phyloP scores from a whole-genome alignment of 2,797 vertebrate species.

The Characodon lateralis region DNA sequence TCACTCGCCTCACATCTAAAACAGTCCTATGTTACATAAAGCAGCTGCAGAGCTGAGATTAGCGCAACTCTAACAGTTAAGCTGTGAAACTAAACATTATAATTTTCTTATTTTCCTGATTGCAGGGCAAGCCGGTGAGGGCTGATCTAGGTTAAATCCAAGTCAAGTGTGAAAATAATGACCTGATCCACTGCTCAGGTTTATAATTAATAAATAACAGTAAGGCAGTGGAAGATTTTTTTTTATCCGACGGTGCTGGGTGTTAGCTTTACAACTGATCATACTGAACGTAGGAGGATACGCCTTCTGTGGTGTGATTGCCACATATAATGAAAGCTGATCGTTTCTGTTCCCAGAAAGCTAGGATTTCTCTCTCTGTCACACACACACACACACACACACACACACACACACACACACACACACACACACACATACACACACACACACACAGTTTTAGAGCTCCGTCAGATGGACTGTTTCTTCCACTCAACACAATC shows the following conservation, averaged over 20 bases:
- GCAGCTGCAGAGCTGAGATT: constrained; percentile 13
- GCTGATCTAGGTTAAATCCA: constrained; percentile 27
- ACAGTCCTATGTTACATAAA: constrained; percentile 12
- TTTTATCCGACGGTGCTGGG: constrained; percentile 20
- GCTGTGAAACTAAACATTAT: not conserved
- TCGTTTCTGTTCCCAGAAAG: constrained; percentile 40
- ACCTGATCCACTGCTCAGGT: constrained; percentile 12
- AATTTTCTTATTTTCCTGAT: constrained; percentile 23
- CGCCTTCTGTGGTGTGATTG: constrained; percentile 80
- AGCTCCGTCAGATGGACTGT: constrained; percentile 51
- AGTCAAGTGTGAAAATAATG: constrained; percentile 46
- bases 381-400: constrained; percentile 19
- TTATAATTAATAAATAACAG: constrained; percentile 47
- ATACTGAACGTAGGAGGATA: constrained; percentile 75
- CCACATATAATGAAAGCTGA: constrained; percentile 67
- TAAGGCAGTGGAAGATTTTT: constrained; percentile 33
- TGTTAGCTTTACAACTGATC: constrained; percentile 65
- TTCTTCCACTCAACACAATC: constrained; percentile 48
- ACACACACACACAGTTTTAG: constrained; percentile 19
- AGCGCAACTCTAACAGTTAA: constrained; percentile 1
- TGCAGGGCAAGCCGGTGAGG: constrained; percentile 1
- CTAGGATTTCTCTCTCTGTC: constrained; percentile 21
- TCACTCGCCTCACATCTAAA: constrained; percentile 1
- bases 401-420: not conserved
- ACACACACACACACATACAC: not conserved